phyloP scores from a whole-genome alignment of 2,113 vertebrate species.

The Indicator indicator region DNA sequence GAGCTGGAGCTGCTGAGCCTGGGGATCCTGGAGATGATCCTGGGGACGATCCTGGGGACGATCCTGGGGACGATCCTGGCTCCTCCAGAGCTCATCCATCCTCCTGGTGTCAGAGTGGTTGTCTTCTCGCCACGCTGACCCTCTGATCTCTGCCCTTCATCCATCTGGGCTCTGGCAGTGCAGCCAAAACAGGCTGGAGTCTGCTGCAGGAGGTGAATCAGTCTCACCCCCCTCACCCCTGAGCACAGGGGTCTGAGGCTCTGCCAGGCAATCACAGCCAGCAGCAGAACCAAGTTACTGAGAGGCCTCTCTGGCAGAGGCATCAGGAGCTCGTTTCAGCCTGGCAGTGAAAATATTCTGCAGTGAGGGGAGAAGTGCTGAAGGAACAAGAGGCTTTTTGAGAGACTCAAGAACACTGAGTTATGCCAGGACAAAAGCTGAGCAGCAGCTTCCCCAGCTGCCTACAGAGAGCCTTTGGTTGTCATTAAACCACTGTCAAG shows the following conservation, averaged over 20 bases:
- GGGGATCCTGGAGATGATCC: not conserved
- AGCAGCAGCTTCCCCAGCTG: not conserved
- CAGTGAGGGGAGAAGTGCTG: conserved; percentile 36
- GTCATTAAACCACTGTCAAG: not conserved
- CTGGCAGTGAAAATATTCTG: conserved; percentile 27
- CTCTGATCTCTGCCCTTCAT: not conserved
- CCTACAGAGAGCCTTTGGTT: not conserved
- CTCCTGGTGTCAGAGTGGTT: accelerated
- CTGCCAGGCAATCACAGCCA: conserved; percentile 38
- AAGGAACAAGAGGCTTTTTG: conserved; percentile 57
- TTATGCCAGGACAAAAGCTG: conserved; percentile 20
- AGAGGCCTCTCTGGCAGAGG: conserved; percentile 40
- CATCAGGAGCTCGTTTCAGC: conserved; percentile 25
- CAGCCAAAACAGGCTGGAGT: accelerated
- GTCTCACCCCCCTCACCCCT: accelerated
- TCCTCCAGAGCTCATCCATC: not conserved
- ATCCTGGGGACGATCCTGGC: not conserved
- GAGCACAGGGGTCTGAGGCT: not conserved
- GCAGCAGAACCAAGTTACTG: conserved; percentile 42
- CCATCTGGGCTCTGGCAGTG: accelerated
- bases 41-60: not conserved
- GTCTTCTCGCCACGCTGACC: accelerated
- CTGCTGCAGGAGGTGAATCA: not conserved
- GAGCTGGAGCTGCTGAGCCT: accelerated
- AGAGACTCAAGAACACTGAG: conserved; percentile 5